These are phyloP conservation scores for Sceloporus tristichus DNA, from an alignment of 2,113 vertebrate species.

Conservation along the genomic window DNA sequence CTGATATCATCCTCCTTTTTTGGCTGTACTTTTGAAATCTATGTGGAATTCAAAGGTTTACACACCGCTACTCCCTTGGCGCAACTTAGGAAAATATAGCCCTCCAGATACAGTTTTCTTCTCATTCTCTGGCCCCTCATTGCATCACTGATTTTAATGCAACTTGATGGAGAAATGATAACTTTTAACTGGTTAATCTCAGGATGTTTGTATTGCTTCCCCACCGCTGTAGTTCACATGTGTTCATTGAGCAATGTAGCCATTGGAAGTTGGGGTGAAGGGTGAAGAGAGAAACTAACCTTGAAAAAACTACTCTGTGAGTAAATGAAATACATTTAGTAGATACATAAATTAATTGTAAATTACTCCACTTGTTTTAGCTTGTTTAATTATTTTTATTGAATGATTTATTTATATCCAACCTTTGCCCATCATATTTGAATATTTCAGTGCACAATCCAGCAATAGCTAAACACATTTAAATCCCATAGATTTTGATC, in stretches of 20 bases:
- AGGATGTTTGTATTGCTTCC: constrained; percentile 4
- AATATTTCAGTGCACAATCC: not conserved
- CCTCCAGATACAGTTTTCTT: not conserved
- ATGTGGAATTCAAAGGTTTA: constrained; percentile 20
- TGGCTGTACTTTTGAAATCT: not conserved
- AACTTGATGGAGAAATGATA: constrained; percentile 25
- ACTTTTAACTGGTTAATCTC: constrained; percentile 23
- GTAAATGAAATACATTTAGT: not conserved
- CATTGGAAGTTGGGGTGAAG: not conserved
- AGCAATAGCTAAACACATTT: not conserved
- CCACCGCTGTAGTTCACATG: not conserved
- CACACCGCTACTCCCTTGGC: constrained; percentile 14
- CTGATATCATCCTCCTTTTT: not conserved
- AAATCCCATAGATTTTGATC: not conserved
- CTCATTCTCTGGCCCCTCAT: constrained; percentile 5
- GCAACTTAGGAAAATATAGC: constrained; percentile 34
- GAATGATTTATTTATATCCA: not conserved
- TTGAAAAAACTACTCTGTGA: not conserved
- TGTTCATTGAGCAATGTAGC: not conserved
- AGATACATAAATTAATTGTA: not conserved
- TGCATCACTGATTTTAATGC: constrained; percentile 1
- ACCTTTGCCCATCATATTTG: not conserved
- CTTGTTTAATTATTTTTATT: not conserved
- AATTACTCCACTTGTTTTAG: not conserved
- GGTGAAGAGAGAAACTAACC: no score